Base-by-base conservation (phyloP, 2,888 invertebrate genomes). In the Litoditis marina region DNA sequence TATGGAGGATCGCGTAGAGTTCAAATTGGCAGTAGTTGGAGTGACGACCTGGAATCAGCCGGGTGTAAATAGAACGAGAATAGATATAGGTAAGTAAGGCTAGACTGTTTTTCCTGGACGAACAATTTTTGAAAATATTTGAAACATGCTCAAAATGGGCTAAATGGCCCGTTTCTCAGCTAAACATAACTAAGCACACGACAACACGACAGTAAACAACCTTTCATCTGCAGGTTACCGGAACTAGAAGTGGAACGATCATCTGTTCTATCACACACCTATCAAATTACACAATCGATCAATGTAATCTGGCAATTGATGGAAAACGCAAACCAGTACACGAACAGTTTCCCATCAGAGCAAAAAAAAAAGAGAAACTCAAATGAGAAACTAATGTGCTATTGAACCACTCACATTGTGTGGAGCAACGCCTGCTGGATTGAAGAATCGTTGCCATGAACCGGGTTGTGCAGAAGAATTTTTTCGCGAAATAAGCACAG, bases 401-500 rank as follows among this genome's bases (percentile, higher is more conserved):
- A 22, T 27, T 28, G 50, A 50, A 50, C 22, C 11, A 50, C 61
- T 47, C n/a, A 61, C 61, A 39, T 56, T 46, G 27, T 61, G 61
- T 8, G 61, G 61, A 55, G 39, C 55, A 22, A 47, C 61, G 11
- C 30, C 46, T n/a, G 49, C 47, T 16, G 32, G 49, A 32, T 19
- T 16, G 47, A 61, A 55, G 25, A 44, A 49, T 0, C 27, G 27
- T 32, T 61, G 47, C 61, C 61, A 61, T 11, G 61, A 61, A 34
- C 42, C 36, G 34, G 34, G 19, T 19, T 54, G 30, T 8, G 51
- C 55, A 16, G 52, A 30, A 25, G 61, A 61, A 32, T 61, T 55
- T 36, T 55, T 54, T 7, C 61, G 28, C 16, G 61, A 44, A 19
- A 61, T 28, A 19, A 46, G n/a, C 19, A 61, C 61, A n/a, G 61